Evolutionary conservation across 2,113 vertebrate genomes (phyloP).

Genomic region (Nettapus auritus): DNA sequence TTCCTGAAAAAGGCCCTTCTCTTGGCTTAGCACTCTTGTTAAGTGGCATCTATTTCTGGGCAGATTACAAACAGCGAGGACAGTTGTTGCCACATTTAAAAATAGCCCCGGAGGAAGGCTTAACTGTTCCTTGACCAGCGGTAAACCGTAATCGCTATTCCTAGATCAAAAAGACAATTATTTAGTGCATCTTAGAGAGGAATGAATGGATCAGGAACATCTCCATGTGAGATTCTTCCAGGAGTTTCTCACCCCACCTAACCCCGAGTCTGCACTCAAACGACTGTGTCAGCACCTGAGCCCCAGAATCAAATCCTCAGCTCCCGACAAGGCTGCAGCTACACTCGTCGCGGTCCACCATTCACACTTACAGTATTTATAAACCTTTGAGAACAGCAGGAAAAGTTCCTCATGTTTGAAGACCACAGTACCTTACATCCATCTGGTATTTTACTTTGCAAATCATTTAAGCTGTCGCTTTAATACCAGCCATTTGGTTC

Average conservation of each 20-base stretch:
- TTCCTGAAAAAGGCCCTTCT: slow-evolving; percentile 52
- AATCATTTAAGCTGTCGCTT: background rate
- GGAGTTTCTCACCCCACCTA: background rate
- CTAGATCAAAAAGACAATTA: slow-evolving; percentile 31
- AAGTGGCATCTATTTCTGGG: slow-evolving; percentile 61
- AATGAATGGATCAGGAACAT: background rate
- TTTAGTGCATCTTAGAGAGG: background rate
- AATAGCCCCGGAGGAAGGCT: slow-evolving; percentile 67
- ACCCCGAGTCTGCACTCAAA: background rate
- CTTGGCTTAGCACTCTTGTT: slow-evolving; percentile 22
- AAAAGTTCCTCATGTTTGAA: background rate
- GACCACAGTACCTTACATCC: background rate
- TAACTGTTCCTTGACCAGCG: slow-evolving; percentile 59
- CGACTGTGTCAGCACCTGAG: fast-evolving
- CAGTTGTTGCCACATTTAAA: slow-evolving; percentile 77
- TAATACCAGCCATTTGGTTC: background rate
- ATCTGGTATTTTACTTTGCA: background rate
- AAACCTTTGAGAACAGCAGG: background rate
- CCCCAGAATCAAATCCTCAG: background rate
- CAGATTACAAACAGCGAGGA: slow-evolving; percentile 22
- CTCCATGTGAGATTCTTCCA: background rate
- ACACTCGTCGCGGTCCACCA: too few species aligned
- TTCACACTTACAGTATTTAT: background rate
- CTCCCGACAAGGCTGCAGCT: fast-evolving
- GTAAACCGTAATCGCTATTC: slow-evolving; percentile 35